Base-by-base conservation (phyloP, 2,888 invertebrate species). In the Agonopterix arenella region DNA sequence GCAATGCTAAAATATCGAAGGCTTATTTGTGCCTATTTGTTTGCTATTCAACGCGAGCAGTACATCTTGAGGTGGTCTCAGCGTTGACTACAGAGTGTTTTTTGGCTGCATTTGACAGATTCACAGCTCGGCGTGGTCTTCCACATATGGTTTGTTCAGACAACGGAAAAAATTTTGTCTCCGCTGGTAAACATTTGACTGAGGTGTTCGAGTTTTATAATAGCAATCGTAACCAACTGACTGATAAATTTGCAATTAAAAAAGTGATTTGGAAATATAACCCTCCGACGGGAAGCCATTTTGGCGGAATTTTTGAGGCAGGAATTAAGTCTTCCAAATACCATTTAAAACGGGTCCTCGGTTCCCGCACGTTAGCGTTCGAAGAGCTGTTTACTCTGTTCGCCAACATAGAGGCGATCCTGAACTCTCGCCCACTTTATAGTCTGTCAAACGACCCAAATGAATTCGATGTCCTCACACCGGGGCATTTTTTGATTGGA, bases 1-100 rank as follows among this genome's bases (percentile, higher is more conserved):
- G 62, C n/a, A 60, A 62, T 16, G 48, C 51, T 1, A 52, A 54
- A 43, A 52, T 51, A 0, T 49, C 38, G 1, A 68, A 69, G 48
- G 55, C 55, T 7, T 67, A 65, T 37, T 44, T 56, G 1, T 53
- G 54, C 1, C 5, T 54, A 2, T 56, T 53, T 51, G 55, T 69
- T 2, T 70, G 66, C 50, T 57, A 59, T 45, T 44, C 57, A 1
- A 62, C 63, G 2, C 55, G 54, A 44, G 60, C 58, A 8, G 57
- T 62, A 8, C 64, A 63, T 43, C 11, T 53, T 2, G 58, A 58
- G 40, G 44, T 50, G 1, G 10, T 56, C 7, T 45, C 50, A 8
- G 44, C 47, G 1, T 43, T 58, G 4, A 47, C 45, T 1, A 38
- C 46, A 0, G 52, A 58, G 1, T 46, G 49, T 8, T 58, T 55